A percentile compares a stretch with the other conserved stretches of the same genome.
phyloP scores from a whole-genome alignment of 2,797 vertebrate species.

The Dromococcyx pavoninus region DNA sequence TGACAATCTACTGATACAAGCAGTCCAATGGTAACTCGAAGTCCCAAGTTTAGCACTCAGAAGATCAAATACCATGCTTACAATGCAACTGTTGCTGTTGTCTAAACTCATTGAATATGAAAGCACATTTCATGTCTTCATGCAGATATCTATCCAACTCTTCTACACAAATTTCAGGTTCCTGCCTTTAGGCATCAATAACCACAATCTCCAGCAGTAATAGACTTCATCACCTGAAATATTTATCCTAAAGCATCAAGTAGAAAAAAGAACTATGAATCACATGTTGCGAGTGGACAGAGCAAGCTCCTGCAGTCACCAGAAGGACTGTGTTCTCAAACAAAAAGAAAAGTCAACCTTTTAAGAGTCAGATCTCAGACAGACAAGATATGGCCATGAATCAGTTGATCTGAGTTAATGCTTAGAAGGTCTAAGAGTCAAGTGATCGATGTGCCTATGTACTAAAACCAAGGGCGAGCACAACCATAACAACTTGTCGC shows the following conservation, averaged over 20 bases:
- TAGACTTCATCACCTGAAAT: neutral
- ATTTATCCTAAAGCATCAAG: neutral
- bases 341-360: neutral
- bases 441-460: neutral
- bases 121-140: neutral
- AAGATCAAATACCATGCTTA: neutral
- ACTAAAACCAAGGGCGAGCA: neutral
- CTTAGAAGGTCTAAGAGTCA: neutral
- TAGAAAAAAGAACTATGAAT: neutral
- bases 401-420: neutral
- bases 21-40: neutral
- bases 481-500: neutral
- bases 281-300: neutral
- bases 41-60: neutral
- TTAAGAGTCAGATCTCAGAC: neutral
- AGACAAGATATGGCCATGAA: neutral
- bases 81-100: neutral
- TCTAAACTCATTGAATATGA: neutral
- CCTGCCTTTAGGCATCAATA: neutral
- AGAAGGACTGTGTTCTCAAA: neutral
- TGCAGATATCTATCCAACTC: neutral
- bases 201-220: neutral
- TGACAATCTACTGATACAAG: neutral
- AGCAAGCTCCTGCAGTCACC: neutral
- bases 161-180: neutral